phyloP scores from a whole-genome alignment of 2,888 invertebrate species.

The Panopea generosa region DNA sequence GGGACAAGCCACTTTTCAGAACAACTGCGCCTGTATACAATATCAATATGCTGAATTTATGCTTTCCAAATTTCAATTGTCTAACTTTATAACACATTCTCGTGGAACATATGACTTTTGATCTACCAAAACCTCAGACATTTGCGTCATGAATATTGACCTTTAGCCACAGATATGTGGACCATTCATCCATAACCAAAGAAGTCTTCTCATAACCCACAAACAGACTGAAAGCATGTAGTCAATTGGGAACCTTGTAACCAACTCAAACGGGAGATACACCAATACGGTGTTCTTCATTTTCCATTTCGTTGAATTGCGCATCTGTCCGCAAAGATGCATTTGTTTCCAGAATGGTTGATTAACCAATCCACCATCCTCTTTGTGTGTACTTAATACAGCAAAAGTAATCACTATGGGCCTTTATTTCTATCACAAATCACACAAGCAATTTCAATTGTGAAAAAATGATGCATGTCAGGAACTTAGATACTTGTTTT shows the following conservation, averaged over 20 bases:
- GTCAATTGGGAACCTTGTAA: slow-evolving; percentile 74
- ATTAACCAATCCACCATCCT: slow-evolving; percentile 32
- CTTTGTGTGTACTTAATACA: slow-evolving; percentile 40
- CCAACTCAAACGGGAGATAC: slow-evolving; percentile 57
- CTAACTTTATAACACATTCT: slow-evolving; percentile 74
- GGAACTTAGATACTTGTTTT: too few species aligned
- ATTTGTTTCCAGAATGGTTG: slow-evolving; percentile 60
- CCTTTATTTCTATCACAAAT: too few species aligned
- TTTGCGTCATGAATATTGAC: slow-evolving; percentile 6
- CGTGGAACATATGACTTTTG: slow-evolving; percentile 45
- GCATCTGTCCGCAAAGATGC: slow-evolving; percentile 51
- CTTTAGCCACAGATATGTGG: slow-evolving; percentile 45
- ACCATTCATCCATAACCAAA: slow-evolving; percentile 73
- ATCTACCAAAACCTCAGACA: slow-evolving; percentile 20
- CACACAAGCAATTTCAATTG: too few species aligned
- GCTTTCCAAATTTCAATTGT: slow-evolving; percentile 73
- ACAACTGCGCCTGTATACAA: too few species aligned
- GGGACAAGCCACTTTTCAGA: slow-evolving; percentile 50
- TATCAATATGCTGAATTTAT: slow-evolving; percentile 74
- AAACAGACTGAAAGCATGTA: slow-evolving; percentile 80
- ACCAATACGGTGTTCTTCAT: slow-evolving; percentile 65
- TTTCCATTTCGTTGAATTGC: slow-evolving; percentile 44
- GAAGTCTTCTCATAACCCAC: slow-evolving; percentile 74
- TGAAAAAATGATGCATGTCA: too few species aligned
- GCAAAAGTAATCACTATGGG: slow-evolving; percentile 28